Evolutionary conservation across 2,797 vertebrate species (phyloP), one percentile per base, ranked within the genome.

Genomic region (Amphiprion clarkii): DNA sequence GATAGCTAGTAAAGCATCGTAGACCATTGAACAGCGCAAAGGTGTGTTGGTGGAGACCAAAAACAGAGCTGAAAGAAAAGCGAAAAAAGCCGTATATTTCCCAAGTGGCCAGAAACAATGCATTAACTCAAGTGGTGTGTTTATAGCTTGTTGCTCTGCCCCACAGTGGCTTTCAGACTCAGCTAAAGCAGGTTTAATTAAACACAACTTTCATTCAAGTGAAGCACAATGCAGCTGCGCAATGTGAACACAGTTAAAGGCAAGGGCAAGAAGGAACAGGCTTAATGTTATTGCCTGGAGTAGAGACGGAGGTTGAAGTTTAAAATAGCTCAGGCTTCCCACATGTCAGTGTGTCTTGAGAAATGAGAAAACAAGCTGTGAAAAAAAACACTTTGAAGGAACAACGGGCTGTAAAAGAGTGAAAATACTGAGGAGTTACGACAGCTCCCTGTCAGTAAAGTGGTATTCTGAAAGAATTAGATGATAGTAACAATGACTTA

Each of bases 191-290:
- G 19, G 7, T 49, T 49, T 49, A 49, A 49, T 49, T 46, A 46
- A 46, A 17, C 7, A 7, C 9, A 1, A 17, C 12, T 6, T 49
- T 13, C 27, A 13, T 40, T 70, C 56, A 19, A 44, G 17, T 21
- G 40, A 70, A 60, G 29, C 42, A 19, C 12, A 49, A 31, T 25
- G 21, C 62, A 14, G 31, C 17, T 48, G 4, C 17, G 8, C 40
- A 39, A 59, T 42, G 39, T 36, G 57, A 44, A 53, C 27, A 51
- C 13, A 42, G 49, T 71, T 60, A 36, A 9, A 54, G 51, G 55
- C 42, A 39, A 78, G 44, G 74, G 36, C 74, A 36, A 55, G 78
- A 29, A 23, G 27, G 14, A 66, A 66, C 56, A 77, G 12, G 76
- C 70, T 63, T 39, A 63, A 74, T 60, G 40, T 25, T 49, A 40